Base-by-base conservation (phyloP, 2,797 vertebrate genomes). In the Chaetophractus vellerosus region DNA sequence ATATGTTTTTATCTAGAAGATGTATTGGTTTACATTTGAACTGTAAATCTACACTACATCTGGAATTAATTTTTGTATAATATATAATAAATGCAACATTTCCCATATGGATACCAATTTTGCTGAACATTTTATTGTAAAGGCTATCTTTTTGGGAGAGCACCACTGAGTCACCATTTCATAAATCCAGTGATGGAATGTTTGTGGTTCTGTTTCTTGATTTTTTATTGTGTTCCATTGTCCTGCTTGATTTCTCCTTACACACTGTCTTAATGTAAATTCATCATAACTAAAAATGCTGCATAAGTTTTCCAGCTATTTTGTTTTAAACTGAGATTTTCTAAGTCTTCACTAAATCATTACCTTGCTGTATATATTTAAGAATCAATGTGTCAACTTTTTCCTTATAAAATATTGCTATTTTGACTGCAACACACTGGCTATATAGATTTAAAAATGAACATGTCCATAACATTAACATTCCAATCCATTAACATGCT, bases 1-100 rank as follows among this genome's bases (percentile, higher is more conserved):
- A 69, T 76, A 52, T 61, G 36, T 83, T 93, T 94, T 91, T 38
- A 38, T 38, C 3, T 52, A 28, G 45, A 80, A 89, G 11, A 55
- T n/a, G 28, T 23, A 66, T 28, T 87, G 9, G 28, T 83, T 90
- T 38, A n/a, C 2, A 28, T 94, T 74, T 79, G 8, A 83, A 61
- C 61, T 82, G 3, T 19, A 4, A 91, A 72, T 66, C 9, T 61
- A 36, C 0, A 45, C 10, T 50, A 80, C 33, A 88, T 68, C 64
- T 88, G 50, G 38, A 88, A 61, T 45, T 41, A 6, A 91, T 81
- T 75, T 16, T 33, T 36, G 2, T 31, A 15, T 41, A n/a, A 11
- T 61, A 50, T 81, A 31, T 72, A 78, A 59, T 59, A 36, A 76
- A 74, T 24, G 19, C 11, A 82, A n/a, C 52, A 5, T 78, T 78